These are phyloP conservation scores for Eptesicus fuscus DNA, from an alignment of 2,113 vertebrate species.

Conservation along the genomic window DNA sequence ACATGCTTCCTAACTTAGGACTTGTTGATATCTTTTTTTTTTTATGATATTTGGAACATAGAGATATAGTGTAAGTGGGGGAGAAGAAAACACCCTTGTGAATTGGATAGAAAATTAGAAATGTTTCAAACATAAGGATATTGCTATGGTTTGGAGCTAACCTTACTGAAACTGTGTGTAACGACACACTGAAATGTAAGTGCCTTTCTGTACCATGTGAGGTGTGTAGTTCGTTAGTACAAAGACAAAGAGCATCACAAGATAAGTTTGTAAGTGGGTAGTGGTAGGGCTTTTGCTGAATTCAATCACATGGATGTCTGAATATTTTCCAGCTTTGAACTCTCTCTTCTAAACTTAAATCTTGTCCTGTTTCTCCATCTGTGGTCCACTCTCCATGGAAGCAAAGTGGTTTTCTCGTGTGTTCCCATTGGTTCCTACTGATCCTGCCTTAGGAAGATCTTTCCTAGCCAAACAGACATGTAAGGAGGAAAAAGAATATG, in stretches of 20 bases:
- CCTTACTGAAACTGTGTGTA: not conserved
- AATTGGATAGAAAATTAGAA: conserved; percentile 30
- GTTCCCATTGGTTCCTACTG: not conserved
- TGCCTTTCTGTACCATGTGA: not conserved
- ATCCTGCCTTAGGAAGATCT: not conserved
- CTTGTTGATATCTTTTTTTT: conserved; percentile 45
- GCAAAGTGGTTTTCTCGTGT: not conserved
- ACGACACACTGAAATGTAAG: not conserved
- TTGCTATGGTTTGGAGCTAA: not conserved
- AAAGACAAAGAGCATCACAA: not conserved
- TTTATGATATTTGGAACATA: conserved; percentile 19
- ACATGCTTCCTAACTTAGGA: not conserved
- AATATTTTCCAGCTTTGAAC: conserved; percentile 5
- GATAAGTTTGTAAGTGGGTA: not conserved
- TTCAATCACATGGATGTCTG: not conserved
- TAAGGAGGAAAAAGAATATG: not conserved
- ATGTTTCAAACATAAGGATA: not conserved
- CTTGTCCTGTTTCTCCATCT: not conserved
- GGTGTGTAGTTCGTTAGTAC: not conserved
- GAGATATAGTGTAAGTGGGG: not conserved
- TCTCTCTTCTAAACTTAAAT: not conserved
- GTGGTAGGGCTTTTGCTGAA: not conserved
- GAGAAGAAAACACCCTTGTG: not conserved
- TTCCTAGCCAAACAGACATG: not conserved
- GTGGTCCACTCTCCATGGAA: not conserved